Evolutionary conservation across 2,113 vertebrate genomes (phyloP).

Genomic region (Sylvicapra grimmia): DNA sequence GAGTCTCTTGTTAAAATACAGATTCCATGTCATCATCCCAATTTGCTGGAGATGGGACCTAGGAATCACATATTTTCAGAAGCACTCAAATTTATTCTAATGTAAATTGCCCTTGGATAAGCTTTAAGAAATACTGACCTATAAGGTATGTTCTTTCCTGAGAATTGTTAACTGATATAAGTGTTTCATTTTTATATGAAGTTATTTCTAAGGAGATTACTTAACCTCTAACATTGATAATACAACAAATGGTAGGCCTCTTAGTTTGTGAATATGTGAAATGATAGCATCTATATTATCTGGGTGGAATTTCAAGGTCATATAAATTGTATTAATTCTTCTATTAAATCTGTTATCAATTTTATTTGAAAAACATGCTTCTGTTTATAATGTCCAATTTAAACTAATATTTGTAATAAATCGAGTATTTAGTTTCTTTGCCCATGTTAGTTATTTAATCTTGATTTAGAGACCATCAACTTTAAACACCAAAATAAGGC

Average conservation of each 20-base stretch:
- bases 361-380: not conserved
- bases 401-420: not conserved
- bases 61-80: not conserved
- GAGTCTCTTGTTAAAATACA: not conserved
- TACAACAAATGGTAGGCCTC: not conserved
- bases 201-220: not conserved
- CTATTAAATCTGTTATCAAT: not conserved
- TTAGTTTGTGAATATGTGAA: constrained; percentile 21
- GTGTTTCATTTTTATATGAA: not conserved
- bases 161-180: constrained; percentile 13
- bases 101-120: not conserved
- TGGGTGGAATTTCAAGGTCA: not conserved
- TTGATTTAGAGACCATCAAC: not conserved
- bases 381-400: not conserved
- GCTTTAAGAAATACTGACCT: not conserved
- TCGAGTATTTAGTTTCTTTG: not conserved
- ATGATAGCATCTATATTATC: not conserved
- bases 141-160: not conserved
- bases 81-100: not conserved
- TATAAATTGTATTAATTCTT: not conserved
- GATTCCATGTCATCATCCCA: not conserved
- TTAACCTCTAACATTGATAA: not conserved
- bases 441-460: not conserved
- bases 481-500: constrained; percentile 30
- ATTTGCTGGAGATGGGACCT: not conserved